Conservation (phyloP, 2,888 invertebrate genomes). For the Andrena camellia region DNA sequence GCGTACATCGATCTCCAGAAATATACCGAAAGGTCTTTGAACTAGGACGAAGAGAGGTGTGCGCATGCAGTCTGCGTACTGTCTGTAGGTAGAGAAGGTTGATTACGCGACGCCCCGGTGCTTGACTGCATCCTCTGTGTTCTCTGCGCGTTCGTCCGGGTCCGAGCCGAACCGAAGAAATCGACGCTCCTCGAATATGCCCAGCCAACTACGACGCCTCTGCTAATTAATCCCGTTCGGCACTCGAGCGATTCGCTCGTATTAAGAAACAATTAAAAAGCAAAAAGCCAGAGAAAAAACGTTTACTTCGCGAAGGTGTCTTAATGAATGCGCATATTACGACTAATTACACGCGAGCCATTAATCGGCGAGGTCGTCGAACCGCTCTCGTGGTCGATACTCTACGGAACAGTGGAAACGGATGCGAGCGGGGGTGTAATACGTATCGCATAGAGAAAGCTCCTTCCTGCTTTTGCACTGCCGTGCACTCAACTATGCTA, state of each 20-base stretch:
- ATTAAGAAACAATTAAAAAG: slow-evolving; percentile 21
- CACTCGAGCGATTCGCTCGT: slow-evolving; percentile 70
- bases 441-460: slow-evolving; percentile 62
- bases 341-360: slow-evolving; percentile 70
- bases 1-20: slow-evolving; percentile 67
- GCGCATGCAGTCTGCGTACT: neutral
- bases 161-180: slow-evolving; percentile 2
- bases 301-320: slow-evolving; percentile 28
- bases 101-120: slow-evolving; percentile 26
- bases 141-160: slow-evolving; percentile 34
- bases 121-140: slow-evolving; percentile 25
- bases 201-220: neutral
- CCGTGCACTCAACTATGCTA: neutral
- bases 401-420: slow-evolving; percentile 68
- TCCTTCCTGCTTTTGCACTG: slow-evolving; percentile 17
- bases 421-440: slow-evolving; percentile 58
- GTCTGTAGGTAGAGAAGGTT: slow-evolving; percentile 21
- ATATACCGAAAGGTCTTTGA: slow-evolving; percentile 73
- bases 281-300: slow-evolving; percentile 27
- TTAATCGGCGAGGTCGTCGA: slow-evolving; percentile 66
- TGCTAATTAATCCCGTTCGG: slow-evolving; percentile 78
- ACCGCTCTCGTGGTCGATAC: slow-evolving; percentile 65
- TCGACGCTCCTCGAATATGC: neutral
- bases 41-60: slow-evolving; percentile 51
- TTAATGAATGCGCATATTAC: slow-evolving; percentile 60